Conservation (phyloP, 2,113 vertebrate genomes). For the Nothoprocta perdicaria region DNA sequence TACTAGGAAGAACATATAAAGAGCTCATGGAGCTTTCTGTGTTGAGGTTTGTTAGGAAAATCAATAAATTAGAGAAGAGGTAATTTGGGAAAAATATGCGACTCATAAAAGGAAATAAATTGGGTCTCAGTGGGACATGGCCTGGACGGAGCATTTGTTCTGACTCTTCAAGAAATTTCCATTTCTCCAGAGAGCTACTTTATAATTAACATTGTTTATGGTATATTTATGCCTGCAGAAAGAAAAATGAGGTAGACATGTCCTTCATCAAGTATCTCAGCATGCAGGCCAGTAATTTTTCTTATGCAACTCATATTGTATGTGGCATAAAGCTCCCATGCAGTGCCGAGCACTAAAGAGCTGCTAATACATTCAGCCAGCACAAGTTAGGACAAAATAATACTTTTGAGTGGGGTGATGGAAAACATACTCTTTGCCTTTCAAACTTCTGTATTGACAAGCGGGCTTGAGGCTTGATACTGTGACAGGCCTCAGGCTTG, state of each 20-base stretch:
- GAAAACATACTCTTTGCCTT: not conserved
- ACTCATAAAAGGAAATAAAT: conserved; percentile 50
- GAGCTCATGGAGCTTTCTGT: not conserved
- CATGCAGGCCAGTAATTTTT: conserved; percentile 15
- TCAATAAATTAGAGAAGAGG: not conserved
- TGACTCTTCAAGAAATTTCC: conserved; percentile 45
- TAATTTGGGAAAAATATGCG: not conserved
- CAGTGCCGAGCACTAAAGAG: not conserved
- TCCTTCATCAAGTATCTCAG: conserved; percentile 12
- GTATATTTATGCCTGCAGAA: conserved; percentile 37
- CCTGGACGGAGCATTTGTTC: conserved; percentile 35
- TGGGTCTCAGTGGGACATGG: conserved; percentile 14
- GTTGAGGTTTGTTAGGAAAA: not conserved
- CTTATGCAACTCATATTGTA: conserved; percentile 20
- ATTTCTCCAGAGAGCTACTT: conserved; percentile 54
- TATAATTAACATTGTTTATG: conserved; percentile 62
- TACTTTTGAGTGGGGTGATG: not conserved
- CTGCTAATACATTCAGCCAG: conserved; percentile 4
- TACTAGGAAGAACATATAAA: not conserved
- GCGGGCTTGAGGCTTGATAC: not conserved
- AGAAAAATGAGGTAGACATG: not conserved
- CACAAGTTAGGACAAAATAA: not conserved
- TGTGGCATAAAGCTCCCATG: conserved; percentile 28
- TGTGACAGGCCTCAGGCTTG: not conserved
- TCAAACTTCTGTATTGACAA: not conserved